phyloP scores from a whole-genome alignment of 2,797 vertebrate genomes.

The Epinephelus coioides region DNA sequence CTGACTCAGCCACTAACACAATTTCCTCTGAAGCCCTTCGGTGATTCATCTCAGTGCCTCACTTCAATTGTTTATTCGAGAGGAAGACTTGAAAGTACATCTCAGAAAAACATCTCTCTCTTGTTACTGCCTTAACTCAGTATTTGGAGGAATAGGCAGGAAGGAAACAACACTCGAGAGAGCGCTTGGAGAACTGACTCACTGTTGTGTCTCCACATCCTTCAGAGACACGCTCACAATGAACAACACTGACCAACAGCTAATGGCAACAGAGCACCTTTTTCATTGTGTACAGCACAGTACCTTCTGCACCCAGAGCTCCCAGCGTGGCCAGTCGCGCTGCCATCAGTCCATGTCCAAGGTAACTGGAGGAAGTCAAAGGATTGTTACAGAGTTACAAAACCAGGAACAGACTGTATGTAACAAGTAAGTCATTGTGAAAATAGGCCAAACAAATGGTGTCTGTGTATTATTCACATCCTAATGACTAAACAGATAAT shows the following conservation, averaged over 20 bases:
- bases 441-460: constrained; percentile 49
- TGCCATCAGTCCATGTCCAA: constrained; percentile 95
- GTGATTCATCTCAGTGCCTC: constrained; percentile 49
- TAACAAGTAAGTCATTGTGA: constrained; percentile 33
- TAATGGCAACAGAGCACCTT: constrained; percentile 22
- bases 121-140: constrained; percentile 3
- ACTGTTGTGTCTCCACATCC: constrained; percentile 26
- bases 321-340: constrained; percentile 92
- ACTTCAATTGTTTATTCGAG: constrained; percentile 29
- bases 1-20: constrained; percentile 25
- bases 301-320: constrained; percentile 91
- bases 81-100: constrained; percentile 19
- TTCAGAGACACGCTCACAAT: constrained; percentile 26
- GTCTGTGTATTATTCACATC: constrained; percentile 25
- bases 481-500: constrained; percentile 28
- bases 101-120: constrained; percentile 18
- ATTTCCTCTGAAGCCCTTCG: constrained; percentile 37
- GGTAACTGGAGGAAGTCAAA: constrained; percentile 87
- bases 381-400: constrained; percentile 20
- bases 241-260: constrained; percentile 19
- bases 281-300: constrained; percentile 17
- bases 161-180: constrained; percentile 1
- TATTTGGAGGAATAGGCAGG: constrained; percentile 12
- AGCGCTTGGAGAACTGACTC: constrained; percentile 25
- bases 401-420: constrained; percentile 30